Base-by-base conservation (phyloP, 2,888 invertebrate genomes). In the Myopa tessellatipennis region DNA sequence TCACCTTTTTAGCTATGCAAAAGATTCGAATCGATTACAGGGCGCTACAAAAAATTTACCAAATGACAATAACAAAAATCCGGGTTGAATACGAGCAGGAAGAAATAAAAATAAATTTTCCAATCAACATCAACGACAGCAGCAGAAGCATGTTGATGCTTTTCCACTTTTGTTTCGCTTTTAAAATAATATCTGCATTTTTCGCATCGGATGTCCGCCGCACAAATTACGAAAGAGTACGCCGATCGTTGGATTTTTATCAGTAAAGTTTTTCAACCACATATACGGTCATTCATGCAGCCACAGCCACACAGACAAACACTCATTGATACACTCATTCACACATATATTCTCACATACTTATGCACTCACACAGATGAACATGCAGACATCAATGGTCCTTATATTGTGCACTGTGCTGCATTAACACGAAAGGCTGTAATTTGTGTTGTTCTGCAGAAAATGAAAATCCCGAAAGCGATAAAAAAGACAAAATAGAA, bases 131-230 rank as follows among this genome's bases (percentile, higher is more conserved):
- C 55, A 55, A 3, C 55, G 26, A n/a, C 55, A 10, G 55, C 55
- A 16, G n/a, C 61, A 26, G 61, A 26, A 5, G 26, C 8, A 6
- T 26, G 61, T 12, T 12, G 16, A 6, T 12, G 55, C 55, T 55
- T 55, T 45, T 45, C 45, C 45, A 3, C 45, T 55, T 65, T 36
- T 65, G 36, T 65, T 8, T 8, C 65, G 1, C 65, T 34, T 65
- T 7, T 65, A 14, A 65, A 65, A 65, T 34, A 16, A 65, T 65
- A 65, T 65, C 65, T 4, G 65, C 38, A 34, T 36, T 65, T 38
- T 65, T 65, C 38, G 38, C 65, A 65, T 34, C 65, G 65, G 65
- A 36, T 3, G 34, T 38, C 38, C 65, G 65, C 34, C 14, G 14
- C 12, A 34, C 65, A 65, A 34, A 38, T 38, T 65, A 65, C 1